Evolutionary conservation across 2,888 invertebrate genomes (phyloP).

Genomic region (Cephus sareptanus): DNA sequence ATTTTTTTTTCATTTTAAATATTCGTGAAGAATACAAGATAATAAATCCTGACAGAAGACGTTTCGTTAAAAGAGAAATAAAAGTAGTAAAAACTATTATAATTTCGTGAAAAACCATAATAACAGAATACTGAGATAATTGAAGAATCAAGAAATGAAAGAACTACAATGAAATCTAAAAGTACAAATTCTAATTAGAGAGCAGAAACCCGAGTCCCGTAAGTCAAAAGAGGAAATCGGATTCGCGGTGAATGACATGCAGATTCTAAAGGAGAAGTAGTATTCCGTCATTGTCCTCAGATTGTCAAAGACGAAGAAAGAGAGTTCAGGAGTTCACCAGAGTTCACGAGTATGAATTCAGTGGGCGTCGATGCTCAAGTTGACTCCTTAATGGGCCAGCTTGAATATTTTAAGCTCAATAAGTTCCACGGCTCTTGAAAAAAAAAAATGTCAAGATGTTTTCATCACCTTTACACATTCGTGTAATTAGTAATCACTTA

Average conservation of each 20-base stretch:
- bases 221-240: conserved; percentile 29
- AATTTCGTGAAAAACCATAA: neutral
- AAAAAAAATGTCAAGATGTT: neutral
- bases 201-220: conserved; percentile 39
- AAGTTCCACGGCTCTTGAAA: neutral
- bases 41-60: neutral
- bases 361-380: conserved; percentile 29
- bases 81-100: neutral
- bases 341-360: conserved; percentile 53
- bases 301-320: conserved; percentile 28
- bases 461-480: neutral
- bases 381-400: neutral
- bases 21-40: neutral
- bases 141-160: neutral
- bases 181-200: neutral
- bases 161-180: neutral
- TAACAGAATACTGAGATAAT: neutral
- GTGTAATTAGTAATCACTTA: neutral
- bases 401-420: neutral
- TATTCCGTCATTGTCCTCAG: conserved; percentile 39
- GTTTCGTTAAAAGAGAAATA: too few species aligned
- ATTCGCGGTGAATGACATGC: conserved; percentile 29
- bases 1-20: conserved; percentile 28
- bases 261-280: conserved; percentile 18
- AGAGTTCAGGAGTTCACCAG: conserved; percentile 53